phyloP scores from a whole-genome alignment of 1,140 invertebrate genomes.

The Drosophila murphyi region DNA sequence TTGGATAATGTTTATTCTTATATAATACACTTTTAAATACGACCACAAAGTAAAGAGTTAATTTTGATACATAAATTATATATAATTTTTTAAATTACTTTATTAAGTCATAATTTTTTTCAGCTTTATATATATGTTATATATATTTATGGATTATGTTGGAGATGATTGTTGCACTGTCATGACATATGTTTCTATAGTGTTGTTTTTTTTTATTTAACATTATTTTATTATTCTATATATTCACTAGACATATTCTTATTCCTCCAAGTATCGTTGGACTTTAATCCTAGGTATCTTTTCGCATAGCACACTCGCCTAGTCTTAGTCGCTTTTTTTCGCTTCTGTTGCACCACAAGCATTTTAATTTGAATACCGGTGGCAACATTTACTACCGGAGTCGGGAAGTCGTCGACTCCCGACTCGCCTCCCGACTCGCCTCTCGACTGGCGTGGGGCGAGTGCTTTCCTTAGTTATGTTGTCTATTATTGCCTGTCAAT shows the following conservation, averaged over 20 bases:
- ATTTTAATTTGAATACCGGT: conserved; percentile 66
- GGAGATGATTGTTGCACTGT: too few relatives aligned
- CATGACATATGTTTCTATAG: too few relatives aligned
- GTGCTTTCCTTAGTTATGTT: conserved; percentile 71
- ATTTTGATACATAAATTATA: too few relatives aligned
- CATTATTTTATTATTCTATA: background rate
- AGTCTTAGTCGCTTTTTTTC: background rate
- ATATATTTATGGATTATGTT: too few relatives aligned
- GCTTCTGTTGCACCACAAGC: conserved; percentile 56
- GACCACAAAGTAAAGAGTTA: too few relatives aligned
- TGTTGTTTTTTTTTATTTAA: background rate
- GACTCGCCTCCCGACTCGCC: background rate
- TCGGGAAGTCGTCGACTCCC: background rate
- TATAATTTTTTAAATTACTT: too few relatives aligned
- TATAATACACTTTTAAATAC: too few relatives aligned
- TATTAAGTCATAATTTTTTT: too few relatives aligned
- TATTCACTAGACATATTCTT: too few relatives aligned
- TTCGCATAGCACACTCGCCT: background rate
- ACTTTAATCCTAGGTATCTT: background rate
- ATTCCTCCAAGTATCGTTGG: background rate
- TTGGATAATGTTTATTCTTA: too few relatives aligned
- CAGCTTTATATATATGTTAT: too few relatives aligned
- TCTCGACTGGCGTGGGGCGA: background rate
- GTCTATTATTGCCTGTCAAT: conserved; percentile 83
- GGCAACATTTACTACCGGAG: conserved; percentile 26